Percentiles rank a stretch among this genome's conserved stretches.
Evolutionary conservation across 2,888 invertebrate genomes (phyloP).

Genomic region (Andricus curvator): DNA sequence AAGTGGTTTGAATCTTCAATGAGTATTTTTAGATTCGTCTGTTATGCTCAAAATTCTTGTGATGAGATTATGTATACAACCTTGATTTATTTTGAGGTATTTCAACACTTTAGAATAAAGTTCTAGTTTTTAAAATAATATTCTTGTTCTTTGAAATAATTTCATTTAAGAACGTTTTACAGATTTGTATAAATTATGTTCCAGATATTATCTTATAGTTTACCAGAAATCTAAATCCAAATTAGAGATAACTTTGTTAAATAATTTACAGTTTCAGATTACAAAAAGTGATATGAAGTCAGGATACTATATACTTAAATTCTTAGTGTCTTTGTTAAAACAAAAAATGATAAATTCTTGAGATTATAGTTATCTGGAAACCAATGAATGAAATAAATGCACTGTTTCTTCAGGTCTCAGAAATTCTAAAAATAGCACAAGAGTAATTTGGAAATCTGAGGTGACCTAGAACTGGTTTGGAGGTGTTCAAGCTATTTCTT

Average conservation of each 20-base stretch:
- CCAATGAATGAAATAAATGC: background rate
- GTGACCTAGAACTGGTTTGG: slow-evolving; percentile 1
- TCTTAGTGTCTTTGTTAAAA: too few relatives aligned
- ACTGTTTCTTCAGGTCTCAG: background rate
- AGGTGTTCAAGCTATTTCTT: background rate
- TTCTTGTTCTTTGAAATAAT: too few relatives aligned
- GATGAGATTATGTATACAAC: background rate
- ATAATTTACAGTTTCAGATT: too few relatives aligned
- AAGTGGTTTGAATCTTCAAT: too few relatives aligned
- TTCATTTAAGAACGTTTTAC: too few relatives aligned
- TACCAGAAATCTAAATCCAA: too few relatives aligned
- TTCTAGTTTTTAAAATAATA: background rate
- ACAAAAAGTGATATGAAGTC: too few relatives aligned
- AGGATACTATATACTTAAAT: too few relatives aligned
- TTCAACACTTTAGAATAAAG: background rate
- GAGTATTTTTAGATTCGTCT: background rate
- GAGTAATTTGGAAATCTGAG: background rate
- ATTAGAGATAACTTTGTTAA: too few relatives aligned
- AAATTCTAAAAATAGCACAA: background rate
- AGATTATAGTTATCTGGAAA: background rate
- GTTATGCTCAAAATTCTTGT: background rate
- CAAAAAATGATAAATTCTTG: background rate
- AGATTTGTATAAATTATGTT: too few relatives aligned
- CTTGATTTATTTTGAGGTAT: background rate
- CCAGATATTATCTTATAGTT: too few relatives aligned